A percentile compares a stretch with the other conserved stretches of the same genome.
These are phyloP conservation scores for Macroglossus sobrinus DNA, from an alignment of 2,113 vertebrate species.

Conservation along the genomic window DNA sequence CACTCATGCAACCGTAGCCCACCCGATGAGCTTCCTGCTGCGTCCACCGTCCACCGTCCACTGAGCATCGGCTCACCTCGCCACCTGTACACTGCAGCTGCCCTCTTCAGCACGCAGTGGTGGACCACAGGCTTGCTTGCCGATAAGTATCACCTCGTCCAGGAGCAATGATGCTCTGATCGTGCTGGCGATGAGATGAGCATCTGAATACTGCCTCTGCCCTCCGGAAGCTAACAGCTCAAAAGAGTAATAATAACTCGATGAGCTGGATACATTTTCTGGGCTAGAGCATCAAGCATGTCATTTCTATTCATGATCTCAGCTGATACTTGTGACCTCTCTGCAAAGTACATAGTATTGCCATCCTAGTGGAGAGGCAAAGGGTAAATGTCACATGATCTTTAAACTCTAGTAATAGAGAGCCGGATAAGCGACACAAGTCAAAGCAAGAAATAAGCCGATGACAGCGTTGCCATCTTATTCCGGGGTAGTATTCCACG, in stretches of 20 bases:
- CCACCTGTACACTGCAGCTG: rapidly evolving
- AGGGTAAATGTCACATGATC: rapidly evolving
- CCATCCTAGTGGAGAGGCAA: rapidly evolving
- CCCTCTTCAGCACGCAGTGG: too few species aligned
- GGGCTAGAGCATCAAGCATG: not conserved
- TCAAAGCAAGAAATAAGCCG: not conserved
- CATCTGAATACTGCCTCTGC: not conserved
- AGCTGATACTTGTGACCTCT: rapidly evolving
- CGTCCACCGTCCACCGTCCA: rapidly evolving
- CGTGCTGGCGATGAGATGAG: not conserved
- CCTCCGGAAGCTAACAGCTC: not conserved
- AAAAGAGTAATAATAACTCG: not conserved
- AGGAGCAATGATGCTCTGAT: rapidly evolving
- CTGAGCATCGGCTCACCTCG: rapidly evolving
- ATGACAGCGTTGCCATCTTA: not conserved
- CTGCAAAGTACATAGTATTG: too few species aligned
- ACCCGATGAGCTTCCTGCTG: rapidly evolving
- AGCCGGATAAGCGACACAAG: too few species aligned
- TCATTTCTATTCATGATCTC: not conserved
- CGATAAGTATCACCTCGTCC: too few species aligned
- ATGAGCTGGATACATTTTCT: not conserved
- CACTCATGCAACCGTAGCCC: rapidly evolving
- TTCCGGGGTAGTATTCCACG: rapidly evolving
- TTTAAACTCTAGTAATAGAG: too few species aligned
- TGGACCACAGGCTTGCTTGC: not conserved